These are phyloP conservation scores for Heliangelus exortis DNA, from an alignment of 2,797 vertebrate genomes.

Conservation along the genomic window DNA sequence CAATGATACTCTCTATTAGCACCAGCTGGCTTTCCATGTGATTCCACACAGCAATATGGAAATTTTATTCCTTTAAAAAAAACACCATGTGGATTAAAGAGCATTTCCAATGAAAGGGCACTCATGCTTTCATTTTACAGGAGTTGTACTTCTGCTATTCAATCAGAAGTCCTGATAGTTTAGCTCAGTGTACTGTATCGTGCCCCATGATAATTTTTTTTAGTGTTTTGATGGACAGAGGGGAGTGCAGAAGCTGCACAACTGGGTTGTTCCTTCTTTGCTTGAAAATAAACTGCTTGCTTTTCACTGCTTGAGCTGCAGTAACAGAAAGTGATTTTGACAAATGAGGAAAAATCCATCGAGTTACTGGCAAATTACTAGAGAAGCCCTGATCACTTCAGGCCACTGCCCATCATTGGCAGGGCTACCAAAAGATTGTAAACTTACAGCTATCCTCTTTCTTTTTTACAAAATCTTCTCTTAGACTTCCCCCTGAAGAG, in stretches of 20 bases:
- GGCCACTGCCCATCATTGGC: not conserved
- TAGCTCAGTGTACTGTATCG: not conserved
- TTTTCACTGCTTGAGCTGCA: not conserved
- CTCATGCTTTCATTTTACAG: not conserved
- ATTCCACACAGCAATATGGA: not conserved
- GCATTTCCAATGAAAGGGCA: not conserved
- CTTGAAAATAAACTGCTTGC: not conserved
- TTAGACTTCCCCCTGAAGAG: not conserved
- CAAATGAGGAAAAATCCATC: not conserved
- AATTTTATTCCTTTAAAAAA: not conserved
- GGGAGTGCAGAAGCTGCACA: not conserved
- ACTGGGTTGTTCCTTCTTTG: not conserved
- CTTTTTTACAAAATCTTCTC: not conserved
- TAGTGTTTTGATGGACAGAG: not conserved
- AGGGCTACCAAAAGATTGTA: not conserved
- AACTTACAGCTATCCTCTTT: not conserved
- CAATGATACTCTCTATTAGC: not conserved
- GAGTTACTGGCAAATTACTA: not conserved
- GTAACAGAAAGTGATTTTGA: not conserved
- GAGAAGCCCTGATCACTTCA: not conserved
- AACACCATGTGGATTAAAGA: accelerated
- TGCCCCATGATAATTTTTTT: not conserved
- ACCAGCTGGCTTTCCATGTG: not conserved
- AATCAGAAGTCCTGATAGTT: not conserved
- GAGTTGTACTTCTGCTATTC: not conserved